Conservation (phyloP, 2,113 vertebrate species). For the Scolopax mira region DNA sequence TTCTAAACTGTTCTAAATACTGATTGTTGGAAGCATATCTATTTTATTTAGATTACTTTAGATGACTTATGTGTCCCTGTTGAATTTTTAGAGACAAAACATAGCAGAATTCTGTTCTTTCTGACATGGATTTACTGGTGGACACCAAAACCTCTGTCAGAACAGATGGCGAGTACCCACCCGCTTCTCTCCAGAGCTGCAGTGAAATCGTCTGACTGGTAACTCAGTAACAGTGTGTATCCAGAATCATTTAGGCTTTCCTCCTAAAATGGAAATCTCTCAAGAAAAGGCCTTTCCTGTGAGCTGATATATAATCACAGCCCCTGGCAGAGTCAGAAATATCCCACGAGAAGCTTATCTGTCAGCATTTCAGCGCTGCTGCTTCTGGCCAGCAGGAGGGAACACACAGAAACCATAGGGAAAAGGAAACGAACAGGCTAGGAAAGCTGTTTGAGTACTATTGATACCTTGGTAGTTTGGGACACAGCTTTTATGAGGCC, state of each 20-base stretch:
- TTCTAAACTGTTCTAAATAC: not conserved
- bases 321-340: not conserved
- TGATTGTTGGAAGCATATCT: not conserved
- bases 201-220: not conserved
- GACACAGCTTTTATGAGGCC: not conserved
- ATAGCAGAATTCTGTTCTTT: not conserved
- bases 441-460: not conserved
- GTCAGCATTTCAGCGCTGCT: slow-evolving; percentile 6
- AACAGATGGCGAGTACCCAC: not conserved
- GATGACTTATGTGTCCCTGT: not conserved
- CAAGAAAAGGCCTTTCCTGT: not conserved
- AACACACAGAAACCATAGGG: not conserved
- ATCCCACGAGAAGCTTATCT: not conserved
- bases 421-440: not conserved
- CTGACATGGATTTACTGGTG: not conserved
- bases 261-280: not conserved
- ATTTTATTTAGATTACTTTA: not conserved
- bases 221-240: not conserved
- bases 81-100: not conserved
- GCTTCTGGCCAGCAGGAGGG: not conserved
- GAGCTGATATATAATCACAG: not conserved
- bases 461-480: not conserved
- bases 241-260: not conserved
- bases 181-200: not conserved
- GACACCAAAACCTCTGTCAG: not conserved